Percentiles rank a stretch among this genome's conserved stretches.
Conservation (phyloP, 2,797 vertebrate genomes). For the Enteromius treurensis region DNA sequence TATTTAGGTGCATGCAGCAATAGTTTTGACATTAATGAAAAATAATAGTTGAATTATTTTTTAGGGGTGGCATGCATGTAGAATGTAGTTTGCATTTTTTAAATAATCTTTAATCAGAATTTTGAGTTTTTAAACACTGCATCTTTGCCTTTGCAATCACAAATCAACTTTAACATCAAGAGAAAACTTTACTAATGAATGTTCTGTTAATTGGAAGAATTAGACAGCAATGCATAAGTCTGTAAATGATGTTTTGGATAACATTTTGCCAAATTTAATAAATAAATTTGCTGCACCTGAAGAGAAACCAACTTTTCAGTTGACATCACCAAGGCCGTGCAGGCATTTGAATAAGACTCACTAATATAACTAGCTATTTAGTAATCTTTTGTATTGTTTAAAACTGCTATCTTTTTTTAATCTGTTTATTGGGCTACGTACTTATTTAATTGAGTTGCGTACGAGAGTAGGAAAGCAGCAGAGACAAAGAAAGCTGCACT, state of each 20-base stretch:
- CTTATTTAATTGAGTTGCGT: neutral
- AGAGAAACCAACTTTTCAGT: neutral
- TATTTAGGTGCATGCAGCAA: neutral
- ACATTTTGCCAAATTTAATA: neutral
- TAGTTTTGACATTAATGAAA: neutral
- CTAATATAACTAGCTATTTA: neutral
- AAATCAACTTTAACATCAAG: neutral
- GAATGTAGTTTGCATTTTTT: no score
- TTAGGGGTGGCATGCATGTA: neutral
- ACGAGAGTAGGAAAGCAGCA: neutral
- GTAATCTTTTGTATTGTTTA: neutral
- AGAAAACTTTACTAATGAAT: neutral
- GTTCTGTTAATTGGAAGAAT: neutral
- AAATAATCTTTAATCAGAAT: no score
- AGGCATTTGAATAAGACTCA: neutral
- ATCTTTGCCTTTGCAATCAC: neutral
- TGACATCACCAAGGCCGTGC: neutral
- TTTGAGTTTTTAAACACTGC: neutral
- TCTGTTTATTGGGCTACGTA: neutral
- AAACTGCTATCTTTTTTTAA: neutral
- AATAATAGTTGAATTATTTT: neutral
- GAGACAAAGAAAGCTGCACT: neutral
- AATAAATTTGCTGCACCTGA: neutral
- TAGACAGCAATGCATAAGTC: neutral
- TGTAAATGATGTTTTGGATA: neutral